These are phyloP conservation scores for Notodonta ziczac DNA, from an alignment of 2,888 invertebrate species.

Conservation along the genomic window DNA sequence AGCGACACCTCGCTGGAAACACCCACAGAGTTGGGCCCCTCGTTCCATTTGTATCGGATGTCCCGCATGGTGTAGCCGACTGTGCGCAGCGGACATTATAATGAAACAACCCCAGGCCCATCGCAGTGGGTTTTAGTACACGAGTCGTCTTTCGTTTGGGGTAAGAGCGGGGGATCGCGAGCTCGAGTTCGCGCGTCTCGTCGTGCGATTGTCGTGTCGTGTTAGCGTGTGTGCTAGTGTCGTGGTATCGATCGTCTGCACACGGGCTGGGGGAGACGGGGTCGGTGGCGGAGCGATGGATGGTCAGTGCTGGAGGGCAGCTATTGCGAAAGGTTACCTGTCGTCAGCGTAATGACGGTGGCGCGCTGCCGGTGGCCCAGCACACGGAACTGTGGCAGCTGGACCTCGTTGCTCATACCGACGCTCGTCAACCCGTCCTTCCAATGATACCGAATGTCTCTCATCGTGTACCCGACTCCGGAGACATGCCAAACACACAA, in stretches of 20 bases:
- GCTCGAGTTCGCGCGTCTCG: slow-evolving; percentile 69
- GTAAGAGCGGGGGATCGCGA: slow-evolving; percentile 73
- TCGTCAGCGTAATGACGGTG: slow-evolving; percentile 96
- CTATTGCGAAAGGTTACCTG: slow-evolving; percentile 90
- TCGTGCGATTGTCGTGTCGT: slow-evolving; percentile 76
- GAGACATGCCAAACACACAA: slow-evolving; percentile 85
- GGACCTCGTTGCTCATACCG: slow-evolving; percentile 97
- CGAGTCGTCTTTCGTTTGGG: slow-evolving; percentile 78
- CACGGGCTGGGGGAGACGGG: slow-evolving; percentile 81
- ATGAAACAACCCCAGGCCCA: slow-evolving; percentile 83
- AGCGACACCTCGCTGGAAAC: slow-evolving; percentile 98
- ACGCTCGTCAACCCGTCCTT: slow-evolving; percentile 96
- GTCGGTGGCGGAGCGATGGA: slow-evolving; percentile 75
- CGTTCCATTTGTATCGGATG: slow-evolving; percentile 99
- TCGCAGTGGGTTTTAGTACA: slow-evolving; percentile 82
- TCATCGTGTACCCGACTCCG: slow-evolving; percentile 98
- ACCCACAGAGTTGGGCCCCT: slow-evolving; percentile 97
- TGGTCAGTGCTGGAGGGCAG: slow-evolving; percentile 72
- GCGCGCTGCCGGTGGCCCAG: slow-evolving; percentile 97
- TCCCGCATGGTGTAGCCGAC: slow-evolving; percentile 99
- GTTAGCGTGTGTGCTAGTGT: slow-evolving; percentile 79
- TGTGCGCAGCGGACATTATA: slow-evolving; percentile 86
- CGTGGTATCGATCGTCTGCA: slow-evolving; percentile 73
- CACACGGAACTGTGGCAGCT: slow-evolving; percentile 98
- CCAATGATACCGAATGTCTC: slow-evolving; percentile 99